Percentiles rank a stretch among this genome's conserved stretches.
Evolutionary conservation across 2,888 invertebrate species (phyloP).

Genomic region (Xanthia icteritia): DNA sequence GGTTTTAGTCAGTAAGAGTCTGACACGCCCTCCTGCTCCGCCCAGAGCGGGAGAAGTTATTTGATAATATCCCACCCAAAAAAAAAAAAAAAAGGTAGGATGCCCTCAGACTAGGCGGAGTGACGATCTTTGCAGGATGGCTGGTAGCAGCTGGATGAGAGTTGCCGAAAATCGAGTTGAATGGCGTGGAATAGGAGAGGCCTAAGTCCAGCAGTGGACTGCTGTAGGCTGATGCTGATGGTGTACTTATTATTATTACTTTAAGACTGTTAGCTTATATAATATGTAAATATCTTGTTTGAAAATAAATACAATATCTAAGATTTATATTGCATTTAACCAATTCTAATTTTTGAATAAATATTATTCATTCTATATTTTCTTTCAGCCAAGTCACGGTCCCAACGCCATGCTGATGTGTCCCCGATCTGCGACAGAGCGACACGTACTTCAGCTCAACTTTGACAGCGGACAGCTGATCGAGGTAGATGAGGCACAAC

Average conservation of each 20-base stretch:
- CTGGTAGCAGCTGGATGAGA: not conserved
- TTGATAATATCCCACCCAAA: too few relatives aligned
- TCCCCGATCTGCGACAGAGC: constrained; percentile 21
- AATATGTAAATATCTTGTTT: not conserved
- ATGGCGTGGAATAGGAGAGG: not conserved
- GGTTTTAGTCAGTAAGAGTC: too few relatives aligned
- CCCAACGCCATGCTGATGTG: constrained; percentile 78
- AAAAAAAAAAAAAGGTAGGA: too few relatives aligned
- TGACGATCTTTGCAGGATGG: too few relatives aligned
- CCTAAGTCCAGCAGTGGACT: not conserved
- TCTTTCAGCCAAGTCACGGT: constrained; percentile 77
- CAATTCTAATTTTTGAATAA: not conserved
- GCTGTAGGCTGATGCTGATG: not conserved
- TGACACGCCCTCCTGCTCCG: too few relatives aligned
- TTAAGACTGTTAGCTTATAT: not conserved
- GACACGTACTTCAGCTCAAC: constrained; percentile 50
- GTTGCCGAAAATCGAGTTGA: not conserved
- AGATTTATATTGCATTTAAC: not conserved
- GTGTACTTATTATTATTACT: not conserved
- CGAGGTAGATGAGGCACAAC: constrained; percentile 72
- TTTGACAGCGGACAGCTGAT: constrained; percentile 53
- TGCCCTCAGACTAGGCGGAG: not conserved
- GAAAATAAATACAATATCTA: not conserved
- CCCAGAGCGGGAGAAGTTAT: too few relatives aligned
- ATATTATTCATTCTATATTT: not conserved